These are phyloP conservation scores for Apostichopus californicus DNA, from an alignment of 35 echinoderm and acorn worm genomes.

Conservation along the genomic window DNA sequence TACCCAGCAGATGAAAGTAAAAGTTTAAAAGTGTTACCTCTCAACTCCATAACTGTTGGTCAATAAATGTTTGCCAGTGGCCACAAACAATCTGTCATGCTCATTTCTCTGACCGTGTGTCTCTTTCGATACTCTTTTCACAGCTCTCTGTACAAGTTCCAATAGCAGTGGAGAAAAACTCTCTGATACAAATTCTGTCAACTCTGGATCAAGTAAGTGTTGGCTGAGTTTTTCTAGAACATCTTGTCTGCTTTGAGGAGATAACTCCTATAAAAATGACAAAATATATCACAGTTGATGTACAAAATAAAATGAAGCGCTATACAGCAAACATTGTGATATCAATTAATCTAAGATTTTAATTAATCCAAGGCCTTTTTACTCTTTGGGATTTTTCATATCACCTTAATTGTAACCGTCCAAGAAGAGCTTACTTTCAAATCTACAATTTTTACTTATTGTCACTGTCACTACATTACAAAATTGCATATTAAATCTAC, in stretches of 20 bases:
- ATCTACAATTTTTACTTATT: too few species aligned
- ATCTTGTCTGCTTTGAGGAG: conserved; percentile 64
- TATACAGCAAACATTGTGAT: too few species aligned
- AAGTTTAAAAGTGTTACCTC: neutral
- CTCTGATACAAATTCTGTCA: conserved; percentile 6
- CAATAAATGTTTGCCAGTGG: conserved; percentile 22
- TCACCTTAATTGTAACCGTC: too few species aligned
- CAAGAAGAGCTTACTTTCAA: too few species aligned
- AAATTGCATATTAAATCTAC: too few species aligned
- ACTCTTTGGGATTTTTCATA: too few species aligned
- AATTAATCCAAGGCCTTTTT: too few species aligned
- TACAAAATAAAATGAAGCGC: too few species aligned
- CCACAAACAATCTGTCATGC: conserved; percentile 25
- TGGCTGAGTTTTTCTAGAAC: conserved; percentile 42
- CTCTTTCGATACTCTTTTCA: neutral
- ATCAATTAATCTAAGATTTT: too few species aligned
- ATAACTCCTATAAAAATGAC: conserved; percentile 65
- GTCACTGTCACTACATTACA: too few species aligned
- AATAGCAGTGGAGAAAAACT: conserved; percentile 9
- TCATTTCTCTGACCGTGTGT: neutral
- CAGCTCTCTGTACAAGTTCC: conserved; percentile 36
- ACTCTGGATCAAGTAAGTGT: conserved; percentile 17
- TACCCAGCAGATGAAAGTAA: neutral
- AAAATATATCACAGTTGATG: too few species aligned
- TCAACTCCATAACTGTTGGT: conserved; percentile 22